phyloP scores from a whole-genome alignment of 2,113 vertebrate genomes.

The Takifugu flavidus region DNA sequence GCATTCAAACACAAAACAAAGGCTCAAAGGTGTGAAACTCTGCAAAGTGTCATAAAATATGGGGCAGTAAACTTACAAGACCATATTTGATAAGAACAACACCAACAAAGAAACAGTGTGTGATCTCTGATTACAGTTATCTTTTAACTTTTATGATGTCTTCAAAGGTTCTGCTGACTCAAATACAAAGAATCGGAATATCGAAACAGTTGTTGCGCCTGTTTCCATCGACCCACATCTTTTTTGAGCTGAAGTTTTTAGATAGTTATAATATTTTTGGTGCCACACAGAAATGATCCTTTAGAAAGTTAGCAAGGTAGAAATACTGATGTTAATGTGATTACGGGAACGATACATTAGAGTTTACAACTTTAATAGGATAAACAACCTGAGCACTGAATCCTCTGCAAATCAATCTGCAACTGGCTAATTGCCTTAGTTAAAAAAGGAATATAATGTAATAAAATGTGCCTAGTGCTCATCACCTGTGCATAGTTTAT shows the following conservation, averaged over 20 bases:
- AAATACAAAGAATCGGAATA: neutral
- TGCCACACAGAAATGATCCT: no score
- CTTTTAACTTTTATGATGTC: neutral
- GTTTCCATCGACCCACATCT: neutral
- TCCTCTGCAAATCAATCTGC: no score
- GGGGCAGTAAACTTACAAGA: neutral
- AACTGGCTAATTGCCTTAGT: no score
- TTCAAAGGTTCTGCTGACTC: neutral
- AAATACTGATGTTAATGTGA: neutral
- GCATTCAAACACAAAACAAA: neutral
- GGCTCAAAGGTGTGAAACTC: neutral
- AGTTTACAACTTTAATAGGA: slow-evolving; percentile 9
- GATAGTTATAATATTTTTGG: no score
- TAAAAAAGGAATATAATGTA: no score
- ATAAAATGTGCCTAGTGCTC: no score
- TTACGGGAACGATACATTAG: neutral
- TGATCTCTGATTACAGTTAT: neutral
- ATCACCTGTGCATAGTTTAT: no score
- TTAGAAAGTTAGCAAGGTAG: neutral
- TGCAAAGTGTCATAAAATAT: neutral
- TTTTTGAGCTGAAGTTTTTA: neutral
- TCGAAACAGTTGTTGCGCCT: neutral
- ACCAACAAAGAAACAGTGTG: neutral
- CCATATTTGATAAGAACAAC: neutral
- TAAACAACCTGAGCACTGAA: slow-evolving; percentile 11